These are phyloP conservation scores for Rotaria magnacalcarata DNA, from an alignment of 2,888 invertebrate genomes.

Conservation along the genomic window DNA sequence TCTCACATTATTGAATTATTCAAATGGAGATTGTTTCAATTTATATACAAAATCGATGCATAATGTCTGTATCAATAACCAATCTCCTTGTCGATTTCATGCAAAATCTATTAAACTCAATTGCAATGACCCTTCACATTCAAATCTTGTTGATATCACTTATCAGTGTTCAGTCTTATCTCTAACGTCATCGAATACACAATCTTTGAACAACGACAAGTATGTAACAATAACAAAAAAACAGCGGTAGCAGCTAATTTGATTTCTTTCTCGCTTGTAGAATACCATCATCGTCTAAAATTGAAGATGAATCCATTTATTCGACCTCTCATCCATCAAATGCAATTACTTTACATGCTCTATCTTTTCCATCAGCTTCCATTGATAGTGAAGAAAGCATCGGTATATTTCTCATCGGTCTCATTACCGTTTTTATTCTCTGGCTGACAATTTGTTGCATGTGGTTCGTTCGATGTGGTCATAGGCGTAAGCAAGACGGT, in stretches of 20 bases:
- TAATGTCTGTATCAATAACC: not conserved
- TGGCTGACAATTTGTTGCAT: not conserved
- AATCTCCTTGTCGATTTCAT: not conserved
- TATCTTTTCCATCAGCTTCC: not conserved
- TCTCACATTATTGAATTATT: not conserved
- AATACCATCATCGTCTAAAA: not conserved
- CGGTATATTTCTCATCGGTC: not conserved
- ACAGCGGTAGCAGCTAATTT: no score
- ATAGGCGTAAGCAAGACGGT: not conserved
- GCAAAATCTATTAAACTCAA: not conserved
- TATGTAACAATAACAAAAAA: not conserved
- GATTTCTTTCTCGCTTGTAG: not conserved
- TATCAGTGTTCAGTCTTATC: constrained; percentile 11
- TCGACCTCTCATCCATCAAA: not conserved
- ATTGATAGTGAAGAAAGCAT: not conserved
- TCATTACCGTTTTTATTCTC: not conserved
- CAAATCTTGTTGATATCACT: constrained; percentile 9
- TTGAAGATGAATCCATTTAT: not conserved
- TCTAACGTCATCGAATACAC: not conserved
- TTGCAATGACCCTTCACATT: not conserved
- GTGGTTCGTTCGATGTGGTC: not conserved
- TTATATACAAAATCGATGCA: not conserved
- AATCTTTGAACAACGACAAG: not conserved
- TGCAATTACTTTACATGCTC: not conserved
- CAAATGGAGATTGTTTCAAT: not conserved